Base-by-base conservation (phyloP, 2,797 vertebrate species). In the Labeo calbasu region DNA sequence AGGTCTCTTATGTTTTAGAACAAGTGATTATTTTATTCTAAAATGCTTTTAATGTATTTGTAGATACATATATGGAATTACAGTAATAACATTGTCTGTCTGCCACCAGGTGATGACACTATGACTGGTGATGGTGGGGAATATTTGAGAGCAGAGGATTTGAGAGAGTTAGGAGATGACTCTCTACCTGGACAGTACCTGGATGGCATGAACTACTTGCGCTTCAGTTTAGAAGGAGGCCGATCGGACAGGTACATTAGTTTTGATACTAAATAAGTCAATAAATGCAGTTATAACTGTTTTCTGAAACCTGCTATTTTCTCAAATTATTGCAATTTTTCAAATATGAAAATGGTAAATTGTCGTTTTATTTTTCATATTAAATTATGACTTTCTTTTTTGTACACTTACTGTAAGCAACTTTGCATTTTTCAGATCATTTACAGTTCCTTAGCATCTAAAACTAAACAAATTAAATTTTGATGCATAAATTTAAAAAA, bases 71-170 rank as follows among this genome's bases (percentile, higher is more conserved):
- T 59, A 4, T n/a, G 28, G 32, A 12, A 25, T 19, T 25, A 21
- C 25, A 50, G 59, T 53, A 68, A 66, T 36, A 12, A 43, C 28
- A 2, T 13, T 14, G 32, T 46, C 7, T 75, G 77, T 85, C 86
- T 86, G 43, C 32, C 11, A 73, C 10, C 90, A 99, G 98, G 97
- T 70, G 98, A 99, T 48, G 98, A 99, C 92, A 98, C 97, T 0
- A 98, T 99, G 97, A 99, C 98, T 0, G 98, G 98, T 0, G 98
- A 99, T 11, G 98, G 97, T 48, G 97, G 97, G 46, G 98, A 99
- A 89, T 99, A 99, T 84, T 93, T 99, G 5, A 94, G 98, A 87
- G 95, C 97, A 0, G 98, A 99, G 91, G 98, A 99, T 86, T 93
- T 99, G 32, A 94, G 96, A 88, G 98, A 99, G 88, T 94, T 99